Percentiles rank a stretch among this genome's conserved stretches.
These are phyloP conservation scores for Arion vulgaris DNA, from an alignment of 1,140 invertebrate species.

Conservation along the genomic window DNA sequence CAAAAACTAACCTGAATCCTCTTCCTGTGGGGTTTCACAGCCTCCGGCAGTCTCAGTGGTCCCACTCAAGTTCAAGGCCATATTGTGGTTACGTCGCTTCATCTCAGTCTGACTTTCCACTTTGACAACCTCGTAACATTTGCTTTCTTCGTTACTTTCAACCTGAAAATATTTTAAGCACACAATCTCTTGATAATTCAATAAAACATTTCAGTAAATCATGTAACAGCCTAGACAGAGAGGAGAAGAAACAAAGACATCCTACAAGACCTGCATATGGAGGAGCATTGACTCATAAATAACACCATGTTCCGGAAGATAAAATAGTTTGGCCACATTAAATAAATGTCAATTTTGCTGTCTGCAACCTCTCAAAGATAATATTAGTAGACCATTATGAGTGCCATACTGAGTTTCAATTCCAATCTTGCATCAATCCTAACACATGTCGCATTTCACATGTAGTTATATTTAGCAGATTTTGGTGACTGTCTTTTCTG, in stretches of 20 bases:
- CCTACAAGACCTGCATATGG: no score
- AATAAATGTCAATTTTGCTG: neutral
- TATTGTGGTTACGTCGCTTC: conserved; percentile 79
- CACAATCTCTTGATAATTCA: neutral
- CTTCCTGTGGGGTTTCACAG: conserved; percentile 73
- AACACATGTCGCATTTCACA: no score
- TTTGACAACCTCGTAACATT: conserved; percentile 84
- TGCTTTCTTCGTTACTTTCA: conserved; percentile 54
- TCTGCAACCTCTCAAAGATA: no score
- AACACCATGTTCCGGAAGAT: no score
- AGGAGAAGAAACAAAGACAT: no score
- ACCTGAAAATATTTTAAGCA: conserved; percentile 41
- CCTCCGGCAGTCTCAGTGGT: conserved; percentile 66
- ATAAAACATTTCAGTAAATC: neutral
- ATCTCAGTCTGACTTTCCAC: conserved; percentile 89
- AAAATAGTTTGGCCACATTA: neutral
- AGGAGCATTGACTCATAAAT: no score
- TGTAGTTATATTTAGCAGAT: no score
- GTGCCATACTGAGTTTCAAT: no score
- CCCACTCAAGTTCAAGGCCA: conserved; percentile 78
- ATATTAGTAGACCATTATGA: no score
- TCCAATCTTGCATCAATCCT: no score
- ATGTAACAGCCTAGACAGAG: no score
- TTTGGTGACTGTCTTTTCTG: no score
- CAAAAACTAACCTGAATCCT: conserved; percentile 81